Base-by-base conservation (phyloP, 2,888 invertebrate species). In the Taphrorychus bicolor region DNA sequence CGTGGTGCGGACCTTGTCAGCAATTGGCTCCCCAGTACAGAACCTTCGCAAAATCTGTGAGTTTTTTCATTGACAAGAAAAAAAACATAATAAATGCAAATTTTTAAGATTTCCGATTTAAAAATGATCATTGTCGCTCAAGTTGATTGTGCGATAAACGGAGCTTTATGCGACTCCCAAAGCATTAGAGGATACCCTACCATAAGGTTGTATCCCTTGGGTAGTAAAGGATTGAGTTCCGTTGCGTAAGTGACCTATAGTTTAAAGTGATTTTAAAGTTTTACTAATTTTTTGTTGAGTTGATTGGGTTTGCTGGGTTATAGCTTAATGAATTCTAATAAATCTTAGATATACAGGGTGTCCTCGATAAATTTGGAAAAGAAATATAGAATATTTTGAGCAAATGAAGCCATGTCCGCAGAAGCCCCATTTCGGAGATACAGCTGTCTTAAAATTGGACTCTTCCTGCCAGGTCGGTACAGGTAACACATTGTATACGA, bases 1-100 rank as follows among this genome's bases (percentile, higher is more conserved):
- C 90, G 0, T 91, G 91, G 91, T 92, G 92, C 82, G 88, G 87
- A 1, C 91, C 91, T 0, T 92, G 92, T 77, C 88, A 89, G 75
- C 86, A 87, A 76, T 81, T 92, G 70, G 85, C 86, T 7, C 88
- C 89, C 0, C 87, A 91, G 74, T 91, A 89, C 87, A 84, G 89
- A 45, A 83, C 84, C 76, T 82, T 91, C 24, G 90, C 91, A 1
- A 86, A 85, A 78, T 81, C 85, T 68, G 81, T 85, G 70, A 75
- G 58, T 14, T n/a, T 14, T 14, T 3, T 16, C 2, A 45, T 45
- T n/a, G n/a, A 17, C 16, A 32, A 7, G 1, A 32, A 32, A 32
- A 32, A 32, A n/a, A 45, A 14, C 14, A 2, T 45, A 18, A 21
- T n/a, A 32, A 32, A 1, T 32, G 32, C 3, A n/a, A n/a, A n/a